Base-by-base conservation (phyloP, 2,113 vertebrate species). In the Nothobranchius kuhntae region DNA sequence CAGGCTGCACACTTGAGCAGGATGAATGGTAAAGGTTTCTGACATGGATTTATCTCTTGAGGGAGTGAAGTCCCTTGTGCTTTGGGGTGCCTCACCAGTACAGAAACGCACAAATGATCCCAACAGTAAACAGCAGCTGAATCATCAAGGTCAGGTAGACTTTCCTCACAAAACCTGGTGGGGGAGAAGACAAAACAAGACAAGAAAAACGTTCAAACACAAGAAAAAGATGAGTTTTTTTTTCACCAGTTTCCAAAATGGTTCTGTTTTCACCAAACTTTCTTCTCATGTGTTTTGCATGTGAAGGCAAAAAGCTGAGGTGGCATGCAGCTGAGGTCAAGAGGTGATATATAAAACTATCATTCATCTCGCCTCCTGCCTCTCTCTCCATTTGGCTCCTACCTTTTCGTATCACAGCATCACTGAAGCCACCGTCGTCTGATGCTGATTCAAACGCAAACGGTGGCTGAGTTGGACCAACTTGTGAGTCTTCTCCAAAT, bases 141-240 rank as follows among this genome's bases (percentile, higher is more conserved):
- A 86, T 36, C 57, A 93, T 88, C 83, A 96, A 82, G 42, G 92
- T 90, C 56, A 94, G 61, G 77, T 95, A 95, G 24, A 95, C 93
- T 85, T 95, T 95, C 46, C 82, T 79, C 44, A 95, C 87, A 71
- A 96, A 96, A 65, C 74, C 94, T 96, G 80, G 21, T 72, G 52
- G 84, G 53, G 35, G 12, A 48, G 15, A 7, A 14, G 36, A n/a
- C 60, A 61, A 58, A 21, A 36, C 65, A 64, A 65, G 13, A n/a
- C 53, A 47, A 38, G 1, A 53, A 24, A 65, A 26, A 71, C n/a
- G 52, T 45, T 45, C 42, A 53, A 3, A 48, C 17, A 53, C 30
- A 57, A 17, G 6, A 36, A 42, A 38, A 1, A 13, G 13, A 59
- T 44, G 53, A 61, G 45, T 64, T 75, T 50, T 59, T 13, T 53